Conservation (phyloP, 2,113 vertebrate species). For the Ceratotherium simum region DNA sequence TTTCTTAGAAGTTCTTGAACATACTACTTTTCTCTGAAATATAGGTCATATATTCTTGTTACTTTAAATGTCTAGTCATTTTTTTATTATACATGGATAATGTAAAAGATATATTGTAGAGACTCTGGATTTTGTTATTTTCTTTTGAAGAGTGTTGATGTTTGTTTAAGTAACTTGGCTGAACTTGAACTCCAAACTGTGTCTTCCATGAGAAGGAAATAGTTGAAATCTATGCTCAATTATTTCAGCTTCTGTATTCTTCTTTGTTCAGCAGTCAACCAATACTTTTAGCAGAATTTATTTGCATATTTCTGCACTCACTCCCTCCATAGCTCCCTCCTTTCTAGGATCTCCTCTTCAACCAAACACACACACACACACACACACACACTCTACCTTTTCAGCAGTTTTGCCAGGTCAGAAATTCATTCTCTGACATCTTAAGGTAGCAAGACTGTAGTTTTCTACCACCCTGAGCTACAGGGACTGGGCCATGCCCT, state of each 20-base stretch:
- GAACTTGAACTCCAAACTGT: background rate
- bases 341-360: background rate
- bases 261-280: background rate
- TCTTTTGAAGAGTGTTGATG: background rate
- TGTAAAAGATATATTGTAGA: background rate
- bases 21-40: background rate
- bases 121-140: background rate
- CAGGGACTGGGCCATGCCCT: background rate
- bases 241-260: background rate
- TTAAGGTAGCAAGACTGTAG: background rate
- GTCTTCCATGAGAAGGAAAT: background rate
- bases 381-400: background rate
- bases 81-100: slow-evolving; percentile 2
- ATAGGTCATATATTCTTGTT: background rate
- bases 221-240: background rate
- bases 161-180: slow-evolving; percentile 44
- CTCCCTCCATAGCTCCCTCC: background rate
- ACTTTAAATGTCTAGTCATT: background rate
- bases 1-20: slow-evolving; percentile 30
- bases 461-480: background rate
- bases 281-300: background rate
- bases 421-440: background rate
- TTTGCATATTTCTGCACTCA: background rate
- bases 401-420: background rate
- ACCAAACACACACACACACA: background rate